phyloP scores from a whole-genome alignment of 2,113 vertebrate species.

The Strix aluco region DNA sequence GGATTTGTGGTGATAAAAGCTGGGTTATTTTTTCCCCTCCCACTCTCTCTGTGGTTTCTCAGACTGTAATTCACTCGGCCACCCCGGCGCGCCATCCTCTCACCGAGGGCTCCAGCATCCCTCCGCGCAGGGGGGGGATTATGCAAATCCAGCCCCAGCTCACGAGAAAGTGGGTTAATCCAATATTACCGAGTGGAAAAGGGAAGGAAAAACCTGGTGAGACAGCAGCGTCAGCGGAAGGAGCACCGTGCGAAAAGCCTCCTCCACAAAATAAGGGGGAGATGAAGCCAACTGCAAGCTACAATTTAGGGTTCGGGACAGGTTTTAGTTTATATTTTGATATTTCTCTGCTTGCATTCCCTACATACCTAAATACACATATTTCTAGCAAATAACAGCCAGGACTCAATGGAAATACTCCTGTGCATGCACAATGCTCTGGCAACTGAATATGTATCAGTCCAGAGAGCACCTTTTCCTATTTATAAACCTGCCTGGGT shows the following conservation, averaged over 20 bases:
- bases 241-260: background rate
- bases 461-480: background rate
- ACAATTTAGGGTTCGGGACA: fast-evolving
- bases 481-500: background rate
- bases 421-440: fast-evolving
- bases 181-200: slow-evolving; percentile 73
- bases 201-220: slow-evolving; percentile 7
- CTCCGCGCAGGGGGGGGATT: slow-evolving; percentile 63
- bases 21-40: background rate
- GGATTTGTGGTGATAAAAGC: background rate
- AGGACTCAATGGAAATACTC: background rate
- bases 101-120: background rate
- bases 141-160: slow-evolving; percentile 76
- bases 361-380: background rate
- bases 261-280: background rate
- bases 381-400: background rate
- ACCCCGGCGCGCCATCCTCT: slow-evolving; percentile 7
- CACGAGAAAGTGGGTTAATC: slow-evolving; percentile 79
- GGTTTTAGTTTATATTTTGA: background rate
- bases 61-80: slow-evolving; percentile 23
- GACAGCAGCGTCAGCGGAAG: fast-evolving
- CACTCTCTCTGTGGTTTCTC: background rate
- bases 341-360: background rate
- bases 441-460: background rate
- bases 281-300: fast-evolving